These are phyloP conservation scores for Silurus aristotelis DNA, from an alignment of 2,797 vertebrate genomes.

Conservation along the genomic window DNA sequence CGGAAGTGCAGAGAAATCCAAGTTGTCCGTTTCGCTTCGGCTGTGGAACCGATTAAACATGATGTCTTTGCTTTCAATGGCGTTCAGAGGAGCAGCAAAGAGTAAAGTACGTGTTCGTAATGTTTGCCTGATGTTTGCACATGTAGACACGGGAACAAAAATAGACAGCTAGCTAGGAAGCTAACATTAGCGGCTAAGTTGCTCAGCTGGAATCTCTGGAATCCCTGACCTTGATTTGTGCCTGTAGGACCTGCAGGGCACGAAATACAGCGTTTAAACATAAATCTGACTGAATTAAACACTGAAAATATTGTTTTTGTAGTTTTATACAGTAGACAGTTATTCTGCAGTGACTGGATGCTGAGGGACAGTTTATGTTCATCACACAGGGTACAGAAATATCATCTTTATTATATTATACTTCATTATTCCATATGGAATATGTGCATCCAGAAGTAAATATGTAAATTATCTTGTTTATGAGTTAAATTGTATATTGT, in stretches of 20 bases:
- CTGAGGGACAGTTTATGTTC: not conserved
- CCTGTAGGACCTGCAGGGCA: no score
- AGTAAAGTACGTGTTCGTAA: constrained; percentile 58
- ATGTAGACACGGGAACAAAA: not conserved
- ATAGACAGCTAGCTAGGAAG: not conserved
- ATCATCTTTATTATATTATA: no score
- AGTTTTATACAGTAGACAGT: no score
- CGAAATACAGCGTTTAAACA: not conserved
- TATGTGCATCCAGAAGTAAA: not conserved
- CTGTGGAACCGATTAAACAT: constrained; percentile 65
- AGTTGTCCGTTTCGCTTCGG: not conserved
- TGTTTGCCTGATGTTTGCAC: not conserved
- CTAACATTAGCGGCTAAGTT: not conserved
- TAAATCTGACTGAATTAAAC: no score
- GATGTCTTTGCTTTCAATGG: constrained; percentile 67
- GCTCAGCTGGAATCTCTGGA: not conserved
- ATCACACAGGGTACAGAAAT: no score
- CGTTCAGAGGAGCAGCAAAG: constrained; percentile 64
- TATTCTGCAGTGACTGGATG: no score
- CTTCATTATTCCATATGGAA: not conserved
- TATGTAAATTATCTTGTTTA: no score
- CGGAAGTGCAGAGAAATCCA: not conserved
- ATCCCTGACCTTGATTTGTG: not conserved
- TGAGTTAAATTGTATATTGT: no score
- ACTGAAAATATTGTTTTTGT: no score